Conservation (phyloP, 2,888 invertebrate genomes). For the Plagodis dolabraria region DNA sequence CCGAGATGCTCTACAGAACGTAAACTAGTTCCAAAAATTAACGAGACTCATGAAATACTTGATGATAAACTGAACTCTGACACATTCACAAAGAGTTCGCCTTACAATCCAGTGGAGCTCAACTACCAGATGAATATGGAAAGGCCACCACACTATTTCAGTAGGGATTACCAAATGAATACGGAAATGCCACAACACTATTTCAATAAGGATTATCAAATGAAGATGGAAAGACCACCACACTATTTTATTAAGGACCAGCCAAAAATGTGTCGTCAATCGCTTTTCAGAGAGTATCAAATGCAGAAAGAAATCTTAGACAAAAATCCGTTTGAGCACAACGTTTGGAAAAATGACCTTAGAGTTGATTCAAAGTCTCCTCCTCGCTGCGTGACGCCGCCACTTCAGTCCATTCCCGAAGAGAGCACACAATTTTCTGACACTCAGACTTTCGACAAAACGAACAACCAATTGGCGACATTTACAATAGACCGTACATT, state of each 20-base stretch:
- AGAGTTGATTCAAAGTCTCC: slow-evolving; percentile 62
- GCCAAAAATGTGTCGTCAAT: slow-evolving; percentile 67
- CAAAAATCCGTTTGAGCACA: slow-evolving; percentile 59
- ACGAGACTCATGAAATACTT: slow-evolving; percentile 66
- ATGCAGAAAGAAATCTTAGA: slow-evolving; percentile 55
- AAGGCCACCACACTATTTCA: slow-evolving; percentile 54
- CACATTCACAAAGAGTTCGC: slow-evolving; percentile 82
- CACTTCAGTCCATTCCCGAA: slow-evolving; percentile 79
- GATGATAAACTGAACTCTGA: slow-evolving; percentile 75
- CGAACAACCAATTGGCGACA: slow-evolving; percentile 62
- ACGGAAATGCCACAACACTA: slow-evolving; percentile 58
- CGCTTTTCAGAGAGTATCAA: slow-evolving; percentile 70
- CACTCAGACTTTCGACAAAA: slow-evolving; percentile 62
- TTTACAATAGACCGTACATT: slow-evolving; percentile 77
- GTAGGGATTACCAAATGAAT: slow-evolving; percentile 58
- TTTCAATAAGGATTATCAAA: slow-evolving; percentile 55
- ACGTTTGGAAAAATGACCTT: slow-evolving; percentile 68
- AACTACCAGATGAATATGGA: slow-evolving; percentile 46
- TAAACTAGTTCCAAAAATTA: slow-evolving; percentile 63
- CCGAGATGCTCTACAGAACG: slow-evolving; percentile 77
- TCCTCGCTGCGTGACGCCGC: slow-evolving; percentile 68
- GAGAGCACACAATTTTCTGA: slow-evolving; percentile 71
- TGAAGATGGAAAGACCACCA: slow-evolving; percentile 55
- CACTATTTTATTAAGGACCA: slow-evolving; percentile 56
- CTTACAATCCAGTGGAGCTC: slow-evolving; percentile 60